Conservation (phyloP, 2,797 vertebrate genomes). For the Todus mexicanus region DNA sequence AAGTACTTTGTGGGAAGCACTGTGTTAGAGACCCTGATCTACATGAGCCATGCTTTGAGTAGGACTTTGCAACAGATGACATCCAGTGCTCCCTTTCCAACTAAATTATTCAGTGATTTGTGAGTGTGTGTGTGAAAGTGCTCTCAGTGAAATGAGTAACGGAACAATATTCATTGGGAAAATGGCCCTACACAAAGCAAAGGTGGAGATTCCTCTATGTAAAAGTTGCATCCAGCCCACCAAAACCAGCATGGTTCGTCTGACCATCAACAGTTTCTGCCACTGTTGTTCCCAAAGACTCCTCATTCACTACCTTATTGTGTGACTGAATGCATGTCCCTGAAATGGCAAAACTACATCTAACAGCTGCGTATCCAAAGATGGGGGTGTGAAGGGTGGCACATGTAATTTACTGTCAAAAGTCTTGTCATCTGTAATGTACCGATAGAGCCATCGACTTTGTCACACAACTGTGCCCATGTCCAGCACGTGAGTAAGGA, state of each 20-base stretch:
- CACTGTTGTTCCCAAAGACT: not conserved
- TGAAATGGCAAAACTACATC: not conserved
- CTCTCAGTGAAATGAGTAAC: not conserved
- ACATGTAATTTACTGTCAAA: not conserved
- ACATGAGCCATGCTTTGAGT: not conserved
- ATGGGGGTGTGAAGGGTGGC: not conserved
- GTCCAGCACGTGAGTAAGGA: not conserved
- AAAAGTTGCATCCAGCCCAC: not conserved
- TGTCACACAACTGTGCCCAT: accelerated
- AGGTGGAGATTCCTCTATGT: not conserved
- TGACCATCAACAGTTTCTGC: not conserved
- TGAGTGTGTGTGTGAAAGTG: not conserved
- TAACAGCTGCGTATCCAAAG: not conserved
- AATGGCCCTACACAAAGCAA: not conserved
- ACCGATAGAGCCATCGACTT: not conserved
- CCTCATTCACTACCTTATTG: not conserved
- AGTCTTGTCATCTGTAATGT: not conserved
- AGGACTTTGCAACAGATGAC: not conserved
- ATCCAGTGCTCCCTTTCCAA: not conserved
- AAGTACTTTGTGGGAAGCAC: not conserved
- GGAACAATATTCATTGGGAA: not conserved
- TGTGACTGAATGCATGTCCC: accelerated
- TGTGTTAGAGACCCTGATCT: not conserved
- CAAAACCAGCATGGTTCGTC: not conserved
- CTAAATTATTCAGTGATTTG: not conserved